Conservation (phyloP, 1,140 invertebrate species). For the Colletes gigas region DNA sequence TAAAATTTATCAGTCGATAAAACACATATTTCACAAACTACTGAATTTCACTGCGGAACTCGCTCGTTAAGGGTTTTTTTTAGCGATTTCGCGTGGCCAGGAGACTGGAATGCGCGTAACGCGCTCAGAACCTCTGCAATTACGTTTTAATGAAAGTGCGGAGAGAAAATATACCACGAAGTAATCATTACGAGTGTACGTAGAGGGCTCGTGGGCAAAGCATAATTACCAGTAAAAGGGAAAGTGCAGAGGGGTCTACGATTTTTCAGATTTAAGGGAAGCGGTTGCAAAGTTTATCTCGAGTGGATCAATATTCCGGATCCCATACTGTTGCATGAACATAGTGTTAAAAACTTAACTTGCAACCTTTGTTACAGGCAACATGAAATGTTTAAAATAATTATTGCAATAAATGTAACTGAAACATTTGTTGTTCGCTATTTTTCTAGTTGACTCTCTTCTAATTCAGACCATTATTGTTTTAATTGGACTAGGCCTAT, state of each 20-base stretch:
- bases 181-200: constrained; percentile 38
- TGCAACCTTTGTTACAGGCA: too few species aligned
- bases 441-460: too few species aligned
- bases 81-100: constrained; percentile 4
- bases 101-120: constrained; percentile 19
- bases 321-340: constrained; percentile 21
- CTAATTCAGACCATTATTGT: too few species aligned
- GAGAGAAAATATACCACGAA: not conserved
- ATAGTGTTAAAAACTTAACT: not conserved
- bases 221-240: constrained; percentile 48
- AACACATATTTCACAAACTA: not conserved
- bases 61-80: not conserved
- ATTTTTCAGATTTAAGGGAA: constrained; percentile 37
- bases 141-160: constrained; percentile 4
- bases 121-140: constrained; percentile 3
- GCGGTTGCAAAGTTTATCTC: constrained; percentile 7
- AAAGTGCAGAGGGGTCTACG: constrained; percentile 47
- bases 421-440: too few species aligned
- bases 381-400: not conserved
- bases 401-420: not conserved
- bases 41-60: not conserved
- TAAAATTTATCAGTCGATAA: too few species aligned
- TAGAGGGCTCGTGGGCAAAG: constrained; percentile 38
- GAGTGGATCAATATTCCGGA: constrained; percentile 50
- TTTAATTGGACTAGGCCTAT: too few species aligned